Evolutionary conservation across 1,140 invertebrate genomes (phyloP), one percentile per base, ranked within the genome.

Genomic region (Asbolus verrucosus): DNA sequence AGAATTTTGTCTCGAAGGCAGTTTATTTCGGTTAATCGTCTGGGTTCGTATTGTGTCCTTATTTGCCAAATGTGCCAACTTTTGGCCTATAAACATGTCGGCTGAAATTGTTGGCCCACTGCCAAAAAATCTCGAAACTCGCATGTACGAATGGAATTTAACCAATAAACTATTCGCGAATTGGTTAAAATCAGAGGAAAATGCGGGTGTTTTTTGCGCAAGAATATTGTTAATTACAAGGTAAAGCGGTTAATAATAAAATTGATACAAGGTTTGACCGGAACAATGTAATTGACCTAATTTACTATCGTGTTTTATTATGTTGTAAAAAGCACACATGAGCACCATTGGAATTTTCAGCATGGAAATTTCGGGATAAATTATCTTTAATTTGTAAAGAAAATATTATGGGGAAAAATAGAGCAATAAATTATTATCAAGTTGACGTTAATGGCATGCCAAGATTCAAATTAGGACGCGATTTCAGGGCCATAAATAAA

Each of bases 251-350:
- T 41, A 63, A 66, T 66, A 66, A 70, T 65, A 73, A 63, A 73
- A 69, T 46, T 43, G 54, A 43, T 33, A 65, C 68, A 73, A 69
- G 71, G 68, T 66, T 69, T 62, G 67, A 60, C 67, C 71, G 71
- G 71, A 73, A 73, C 71, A 67, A 4, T 18, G 71, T 63, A 73
- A 73, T 73, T 73, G 71, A 70, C 67, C 71, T 50, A 73, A 73
- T 70, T 73, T 39, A 62, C 36, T 60, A n/a, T 46, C 43, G 33
- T n/a, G 33, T 41, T 41, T 38, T 38, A 38, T 38, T 38, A 38
- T 13, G 11, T 13, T 38, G 33, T 6, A 38, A 38, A 38, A 38
- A 38, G 8, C 8, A 8, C 8, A 8, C 24, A 27, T 8, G 24
- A 27, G 24, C 24, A 8, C 24, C 24, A 27, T 27, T 8, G 24